Percentiles rank a stretch among this genome's conserved stretches.
phyloP scores from a whole-genome alignment of 2,888 invertebrate species.

The Drosophila mimetica region DNA sequence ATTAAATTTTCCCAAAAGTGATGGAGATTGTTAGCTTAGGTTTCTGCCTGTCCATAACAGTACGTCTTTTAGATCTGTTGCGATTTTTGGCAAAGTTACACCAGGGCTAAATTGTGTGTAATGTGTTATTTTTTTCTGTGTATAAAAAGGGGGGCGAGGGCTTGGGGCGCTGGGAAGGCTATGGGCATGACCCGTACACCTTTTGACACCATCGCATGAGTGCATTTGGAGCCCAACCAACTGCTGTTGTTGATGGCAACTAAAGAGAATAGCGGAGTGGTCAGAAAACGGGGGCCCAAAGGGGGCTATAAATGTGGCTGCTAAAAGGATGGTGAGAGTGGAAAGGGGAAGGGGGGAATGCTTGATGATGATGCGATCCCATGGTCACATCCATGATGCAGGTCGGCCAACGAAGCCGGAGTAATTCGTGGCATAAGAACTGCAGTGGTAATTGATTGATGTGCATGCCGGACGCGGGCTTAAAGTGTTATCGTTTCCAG shows the following conservation, averaged over 20 bases:
- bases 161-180: not conserved
- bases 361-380: conserved; percentile 25
- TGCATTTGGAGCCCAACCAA: conserved; percentile 36
- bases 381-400: conserved; percentile 23
- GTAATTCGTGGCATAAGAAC: conserved; percentile 31
- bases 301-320: conserved; percentile 3
- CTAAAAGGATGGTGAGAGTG: conserved; percentile 3
- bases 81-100: too few relatives aligned
- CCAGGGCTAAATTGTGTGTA: too few relatives aligned
- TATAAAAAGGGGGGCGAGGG: not conserved
- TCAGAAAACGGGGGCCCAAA: conserved; percentile 8
- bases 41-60: too few relatives aligned
- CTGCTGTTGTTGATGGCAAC: conserved; percentile 42
- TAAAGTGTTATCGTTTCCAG: conserved; percentile 21
- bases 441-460: conserved; percentile 34
- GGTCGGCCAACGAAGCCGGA: conserved; percentile 21
- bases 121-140: not conserved
- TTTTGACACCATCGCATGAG: conserved; percentile 60
- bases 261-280: conserved; percentile 9
- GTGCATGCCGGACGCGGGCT: not conserved
- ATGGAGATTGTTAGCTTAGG: too few relatives aligned
- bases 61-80: too few relatives aligned
- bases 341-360: not conserved
- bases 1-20: too few relatives aligned
- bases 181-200: conserved; percentile 59